phyloP scores from a whole-genome alignment of 2,113 vertebrate species.

The Oriolus oriolus region DNA sequence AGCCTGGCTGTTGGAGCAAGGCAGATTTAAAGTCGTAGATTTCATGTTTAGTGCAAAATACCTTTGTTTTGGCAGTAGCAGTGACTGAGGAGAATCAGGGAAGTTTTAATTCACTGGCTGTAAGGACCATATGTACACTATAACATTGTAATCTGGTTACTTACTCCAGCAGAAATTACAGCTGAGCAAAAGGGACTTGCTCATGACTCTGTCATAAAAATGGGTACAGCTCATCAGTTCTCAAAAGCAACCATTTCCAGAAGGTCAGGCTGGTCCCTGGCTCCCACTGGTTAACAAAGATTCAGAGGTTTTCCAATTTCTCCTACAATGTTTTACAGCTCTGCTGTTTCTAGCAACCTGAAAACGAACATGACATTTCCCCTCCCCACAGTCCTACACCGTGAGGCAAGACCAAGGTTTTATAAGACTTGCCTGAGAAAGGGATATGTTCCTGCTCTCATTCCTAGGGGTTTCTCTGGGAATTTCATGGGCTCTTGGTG shows the following conservation, averaged over 20 bases:
- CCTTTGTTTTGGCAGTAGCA: not conserved
- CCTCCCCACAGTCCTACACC: not conserved
- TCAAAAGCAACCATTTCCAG: not conserved
- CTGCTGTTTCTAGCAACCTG: not conserved
- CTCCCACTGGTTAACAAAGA: not conserved
- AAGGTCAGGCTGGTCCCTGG: not conserved
- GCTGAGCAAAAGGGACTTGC: not conserved
- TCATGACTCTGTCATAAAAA: not conserved
- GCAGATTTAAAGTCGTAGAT: not conserved
- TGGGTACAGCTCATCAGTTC: not conserved
- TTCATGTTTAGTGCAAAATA: not conserved
- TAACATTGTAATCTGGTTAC: not conserved
- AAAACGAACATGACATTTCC: not conserved
- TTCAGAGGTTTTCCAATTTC: not conserved
- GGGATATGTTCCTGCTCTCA: not conserved
- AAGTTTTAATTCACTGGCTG: not conserved
- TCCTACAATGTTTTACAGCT: not conserved
- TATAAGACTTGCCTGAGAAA: rapidly evolving
- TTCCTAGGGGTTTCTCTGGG: not conserved
- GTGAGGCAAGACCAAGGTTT: not conserved
- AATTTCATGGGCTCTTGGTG: not conserved
- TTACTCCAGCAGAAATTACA: not conserved
- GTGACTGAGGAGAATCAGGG: not conserved
- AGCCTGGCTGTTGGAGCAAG: not conserved
- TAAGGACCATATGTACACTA: not conserved